Conservation (phyloP, 2,113 vertebrate genomes). For the Hylia prasina region DNA sequence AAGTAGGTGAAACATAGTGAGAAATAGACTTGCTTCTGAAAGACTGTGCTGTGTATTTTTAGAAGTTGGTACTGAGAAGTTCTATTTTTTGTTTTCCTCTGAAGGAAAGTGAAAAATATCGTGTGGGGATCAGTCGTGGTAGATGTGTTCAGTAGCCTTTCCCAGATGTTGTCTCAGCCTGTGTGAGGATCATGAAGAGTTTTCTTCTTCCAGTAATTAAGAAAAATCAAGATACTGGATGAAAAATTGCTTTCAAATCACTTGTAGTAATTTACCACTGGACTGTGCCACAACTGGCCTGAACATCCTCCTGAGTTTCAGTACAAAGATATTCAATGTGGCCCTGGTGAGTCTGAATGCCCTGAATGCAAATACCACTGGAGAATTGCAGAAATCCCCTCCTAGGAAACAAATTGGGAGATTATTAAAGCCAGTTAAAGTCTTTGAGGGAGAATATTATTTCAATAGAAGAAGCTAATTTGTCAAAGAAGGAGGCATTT, state of each 20-base stretch:
- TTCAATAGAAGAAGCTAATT: neutral
- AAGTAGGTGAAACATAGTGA: neutral
- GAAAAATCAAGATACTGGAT: neutral
- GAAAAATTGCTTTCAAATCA: neutral
- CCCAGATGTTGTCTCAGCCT: neutral
- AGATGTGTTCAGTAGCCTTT: neutral
- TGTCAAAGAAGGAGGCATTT: neutral
- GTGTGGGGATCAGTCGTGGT: neutral
- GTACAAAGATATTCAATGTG: neutral
- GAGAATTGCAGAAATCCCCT: neutral
- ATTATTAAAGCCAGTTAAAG: neutral
- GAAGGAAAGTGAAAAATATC: neutral
- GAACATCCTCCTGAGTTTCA: neutral
- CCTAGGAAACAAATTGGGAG: neutral
- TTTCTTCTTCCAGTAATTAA: neutral
- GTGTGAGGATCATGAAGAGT: neutral
- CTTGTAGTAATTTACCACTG: neutral
- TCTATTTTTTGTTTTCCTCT: neutral
- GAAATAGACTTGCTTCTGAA: neutral
- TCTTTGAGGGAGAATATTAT: neutral
- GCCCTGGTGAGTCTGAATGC: neutral
- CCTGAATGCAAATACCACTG: neutral
- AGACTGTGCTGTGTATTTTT: neutral
- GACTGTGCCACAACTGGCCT: neutral
- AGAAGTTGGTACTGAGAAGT: neutral